These are phyloP conservation scores for Acestrorhynchus altus DNA, from an alignment of 2,797 vertebrate species.

Conservation along the genomic window DNA sequence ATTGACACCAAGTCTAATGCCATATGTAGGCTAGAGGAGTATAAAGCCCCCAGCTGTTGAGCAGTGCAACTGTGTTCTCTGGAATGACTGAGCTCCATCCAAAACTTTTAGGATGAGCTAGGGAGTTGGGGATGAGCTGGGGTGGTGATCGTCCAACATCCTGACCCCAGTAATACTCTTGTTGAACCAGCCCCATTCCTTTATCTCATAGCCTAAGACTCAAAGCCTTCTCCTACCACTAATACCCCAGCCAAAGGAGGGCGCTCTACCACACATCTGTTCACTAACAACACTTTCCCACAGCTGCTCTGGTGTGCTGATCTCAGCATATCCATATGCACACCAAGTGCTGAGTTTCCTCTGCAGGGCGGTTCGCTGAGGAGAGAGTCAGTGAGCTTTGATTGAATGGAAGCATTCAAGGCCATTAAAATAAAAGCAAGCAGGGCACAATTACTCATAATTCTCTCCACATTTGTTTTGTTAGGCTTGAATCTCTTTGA, in stretches of 20 bases:
- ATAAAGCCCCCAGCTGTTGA: too few relatives aligned
- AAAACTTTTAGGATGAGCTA: too few relatives aligned
- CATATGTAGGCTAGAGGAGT: too few relatives aligned
- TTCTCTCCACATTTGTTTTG: constrained; percentile 44
- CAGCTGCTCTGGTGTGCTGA: constrained; percentile 32
- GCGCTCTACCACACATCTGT: neutral
- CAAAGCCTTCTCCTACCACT: neutral
- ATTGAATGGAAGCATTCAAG: constrained; percentile 51
- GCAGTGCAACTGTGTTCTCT: too few relatives aligned
- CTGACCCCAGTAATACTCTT: too few relatives aligned
- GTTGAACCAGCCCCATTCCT: too few relatives aligned
- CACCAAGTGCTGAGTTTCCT: constrained; percentile 32
- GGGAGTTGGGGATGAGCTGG: too few relatives aligned
- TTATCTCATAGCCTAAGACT: too few relatives aligned
- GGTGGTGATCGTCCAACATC: too few relatives aligned
- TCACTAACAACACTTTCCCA: constrained; percentile 15
- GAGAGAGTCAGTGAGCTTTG: constrained; percentile 37
- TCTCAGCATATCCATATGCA: constrained; percentile 37
- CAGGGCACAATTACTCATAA: constrained; percentile 41
- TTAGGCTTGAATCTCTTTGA: constrained; percentile 32
- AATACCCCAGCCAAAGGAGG: constrained; percentile 6
- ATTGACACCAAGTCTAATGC: too few relatives aligned
- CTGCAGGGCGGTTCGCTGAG: constrained; percentile 3
- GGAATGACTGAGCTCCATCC: too few relatives aligned
- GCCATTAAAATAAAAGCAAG: constrained; percentile 43